A percentile compares a stretch with the other conserved stretches of the same genome.
phyloP scores from a whole-genome alignment of 2,797 vertebrate genomes.

The Protosalanx chinensis region DNA sequence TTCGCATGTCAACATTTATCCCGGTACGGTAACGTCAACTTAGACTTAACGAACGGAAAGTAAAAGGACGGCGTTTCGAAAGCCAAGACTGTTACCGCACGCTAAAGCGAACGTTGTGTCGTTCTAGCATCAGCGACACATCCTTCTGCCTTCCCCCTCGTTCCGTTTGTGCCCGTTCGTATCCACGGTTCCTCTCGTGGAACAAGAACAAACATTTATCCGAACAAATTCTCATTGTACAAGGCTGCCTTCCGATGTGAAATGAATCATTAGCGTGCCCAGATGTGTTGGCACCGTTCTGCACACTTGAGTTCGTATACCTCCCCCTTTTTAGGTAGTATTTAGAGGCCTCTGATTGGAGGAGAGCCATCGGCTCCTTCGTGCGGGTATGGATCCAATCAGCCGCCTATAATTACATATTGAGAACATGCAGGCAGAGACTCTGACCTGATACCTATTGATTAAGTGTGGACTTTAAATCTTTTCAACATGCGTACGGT shows the following conservation, averaged over 20 bases:
- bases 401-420: constrained; percentile 55
- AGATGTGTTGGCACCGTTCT: constrained; percentile 43
- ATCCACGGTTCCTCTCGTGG: constrained; percentile 21
- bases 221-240: constrained; percentile 29
- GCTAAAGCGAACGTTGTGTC: constrained; percentile 1
- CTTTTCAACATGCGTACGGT: constrained; percentile 43
- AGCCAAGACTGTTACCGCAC: background rate
- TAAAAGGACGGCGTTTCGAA: background rate
- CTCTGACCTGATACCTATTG: constrained; percentile 50
- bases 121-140: constrained; percentile 7
- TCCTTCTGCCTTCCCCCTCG: background rate
- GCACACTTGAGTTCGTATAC: constrained; percentile 22
- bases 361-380: constrained; percentile 51
- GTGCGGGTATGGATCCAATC: constrained; percentile 36
- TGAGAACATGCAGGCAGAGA: constrained; percentile 45
- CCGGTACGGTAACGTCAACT: constrained; percentile 25
- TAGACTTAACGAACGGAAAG: constrained; percentile 16
- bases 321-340: constrained; percentile 28
- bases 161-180: constrained; percentile 12
- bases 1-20: constrained; percentile 13
- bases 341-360: constrained; percentile 30
- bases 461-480: constrained; percentile 41
- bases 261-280: constrained; percentile 47
- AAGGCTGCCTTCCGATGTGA: constrained; percentile 38
- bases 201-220: constrained; percentile 31